phyloP scores from a whole-genome alignment of 1,140 invertebrate genomes.

The Phymastichus coffea region DNA sequence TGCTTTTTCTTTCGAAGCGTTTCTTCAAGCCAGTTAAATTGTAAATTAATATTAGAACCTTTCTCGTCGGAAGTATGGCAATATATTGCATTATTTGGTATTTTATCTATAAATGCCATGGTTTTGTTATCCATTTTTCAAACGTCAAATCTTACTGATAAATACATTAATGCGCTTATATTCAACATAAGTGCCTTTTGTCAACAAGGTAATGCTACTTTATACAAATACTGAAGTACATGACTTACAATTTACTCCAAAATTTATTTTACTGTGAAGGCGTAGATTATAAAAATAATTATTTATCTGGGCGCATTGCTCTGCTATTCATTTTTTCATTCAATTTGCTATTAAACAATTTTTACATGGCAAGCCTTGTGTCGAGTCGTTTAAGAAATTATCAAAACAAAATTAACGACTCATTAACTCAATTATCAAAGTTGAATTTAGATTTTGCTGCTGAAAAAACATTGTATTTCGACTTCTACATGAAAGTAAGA shows the following conservation, averaged over 20 bases:
- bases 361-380: conserved; percentile 36
- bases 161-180: neutral
- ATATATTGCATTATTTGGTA: neutral
- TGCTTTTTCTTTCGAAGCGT: neutral
- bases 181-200: neutral
- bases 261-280: neutral
- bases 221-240: neutral
- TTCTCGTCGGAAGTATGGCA: neutral
- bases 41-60: neutral
- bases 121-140: neutral
- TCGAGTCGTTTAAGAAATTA: conserved; percentile 32
- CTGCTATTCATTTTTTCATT: conserved; percentile 31
- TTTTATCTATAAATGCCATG: neutral
- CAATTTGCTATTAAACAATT: conserved; percentile 31
- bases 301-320: conserved; percentile 28
- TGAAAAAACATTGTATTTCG: conserved; percentile 27
- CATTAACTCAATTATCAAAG: conserved; percentile 26
- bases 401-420: conserved; percentile 34
- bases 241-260: neutral
- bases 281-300: neutral
- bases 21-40: neutral
- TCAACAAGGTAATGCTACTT: neutral
- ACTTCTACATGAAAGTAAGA: conserved; percentile 30
- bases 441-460: conserved; percentile 27
- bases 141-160: neutral